Evolutionary conservation across 2,113 vertebrate species (phyloP), one percentile per base, ranked within the genome.

Genomic region (Cyanocitta stelleri): DNA sequence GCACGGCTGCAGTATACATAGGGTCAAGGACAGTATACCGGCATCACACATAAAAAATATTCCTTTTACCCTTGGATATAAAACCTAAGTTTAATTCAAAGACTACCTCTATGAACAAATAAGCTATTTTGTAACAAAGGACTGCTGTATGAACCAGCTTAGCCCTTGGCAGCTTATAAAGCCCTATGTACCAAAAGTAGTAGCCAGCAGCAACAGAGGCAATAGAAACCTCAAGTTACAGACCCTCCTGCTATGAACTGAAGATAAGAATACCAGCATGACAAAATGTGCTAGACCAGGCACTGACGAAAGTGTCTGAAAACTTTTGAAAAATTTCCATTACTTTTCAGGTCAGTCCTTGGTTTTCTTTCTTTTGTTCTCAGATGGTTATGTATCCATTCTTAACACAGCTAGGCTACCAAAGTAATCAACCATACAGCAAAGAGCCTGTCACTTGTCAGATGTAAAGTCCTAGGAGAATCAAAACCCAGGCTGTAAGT

Each of bases 71-170:
- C 23, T 43, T 14, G 26, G 63, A 67, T 84, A 86, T 43, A 74
- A 80, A 90, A 71, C 0, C 0, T 88, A 93, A 90, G 59, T 86
- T 94, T 95, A 92, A 93, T 95, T 95, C 92, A 97, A 90, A 96
- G 83, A 32, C 72, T 58, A 6, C 41, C 30, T 76, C 77, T 63
- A 73, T 83, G 83, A 96, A 77, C 83, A 97, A 92, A 80, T 84
- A 95, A 90, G 30, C 5, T 92, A 39, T 71, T 88, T 90, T 88
- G 43, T 90, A 67, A 84, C 88, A 93, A 89, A 96, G 15, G 17
- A 44, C 33, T 74, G 20, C 41, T 68, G 7, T 37, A 67, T 56
- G 74, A 93, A 85, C 27, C 17, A 69, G 10, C 79, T 80, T 58
- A 86, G 64, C 51, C 55, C 55, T 85, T 88, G 67, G 30, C 63